phyloP scores from a whole-genome alignment of 2,888 invertebrate genomes.

The Tetrapedia diversipes region DNA sequence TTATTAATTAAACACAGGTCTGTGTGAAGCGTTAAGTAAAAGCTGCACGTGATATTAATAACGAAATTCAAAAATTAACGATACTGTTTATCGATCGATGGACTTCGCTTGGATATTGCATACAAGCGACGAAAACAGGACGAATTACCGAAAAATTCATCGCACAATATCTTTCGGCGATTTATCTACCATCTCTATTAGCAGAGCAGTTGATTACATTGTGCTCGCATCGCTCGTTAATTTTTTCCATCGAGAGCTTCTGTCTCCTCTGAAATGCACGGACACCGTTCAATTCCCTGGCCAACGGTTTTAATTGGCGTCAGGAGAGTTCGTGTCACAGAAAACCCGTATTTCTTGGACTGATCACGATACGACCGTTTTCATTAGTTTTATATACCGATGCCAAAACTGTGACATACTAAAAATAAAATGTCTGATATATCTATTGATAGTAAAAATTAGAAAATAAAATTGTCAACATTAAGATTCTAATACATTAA shows the following conservation, averaged over 20 bases:
- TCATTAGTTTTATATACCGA: not conserved
- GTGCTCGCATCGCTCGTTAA: constrained; percentile 1
- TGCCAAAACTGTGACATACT: too few species aligned
- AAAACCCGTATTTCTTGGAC: not conserved
- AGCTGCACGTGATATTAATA: too few species aligned
- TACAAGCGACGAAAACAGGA: not conserved
- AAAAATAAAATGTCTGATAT: too few species aligned
- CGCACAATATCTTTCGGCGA: constrained; percentile 18
- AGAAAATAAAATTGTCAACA: too few species aligned
- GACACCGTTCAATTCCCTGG: constrained; percentile 3
- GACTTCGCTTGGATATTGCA: not conserved
- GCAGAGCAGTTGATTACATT: constrained; percentile 36
- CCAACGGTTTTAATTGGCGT: not conserved
- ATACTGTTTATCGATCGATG: not conserved
- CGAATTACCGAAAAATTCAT: constrained; percentile 27
- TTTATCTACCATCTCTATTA: constrained; percentile 39
- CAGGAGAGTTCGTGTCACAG: too few species aligned
- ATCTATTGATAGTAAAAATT: too few species aligned
- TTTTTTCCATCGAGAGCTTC: constrained; percentile 18
- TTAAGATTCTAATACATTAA: too few species aligned
- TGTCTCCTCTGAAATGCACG: constrained; percentile 1
- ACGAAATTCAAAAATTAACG: constrained; percentile 1
- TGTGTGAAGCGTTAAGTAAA: not conserved
- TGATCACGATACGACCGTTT: not conserved
- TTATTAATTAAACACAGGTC: not conserved